Evolutionary conservation across 2,797 vertebrate species (phyloP).

Genomic region (Geotrypetes seraphini): DNA sequence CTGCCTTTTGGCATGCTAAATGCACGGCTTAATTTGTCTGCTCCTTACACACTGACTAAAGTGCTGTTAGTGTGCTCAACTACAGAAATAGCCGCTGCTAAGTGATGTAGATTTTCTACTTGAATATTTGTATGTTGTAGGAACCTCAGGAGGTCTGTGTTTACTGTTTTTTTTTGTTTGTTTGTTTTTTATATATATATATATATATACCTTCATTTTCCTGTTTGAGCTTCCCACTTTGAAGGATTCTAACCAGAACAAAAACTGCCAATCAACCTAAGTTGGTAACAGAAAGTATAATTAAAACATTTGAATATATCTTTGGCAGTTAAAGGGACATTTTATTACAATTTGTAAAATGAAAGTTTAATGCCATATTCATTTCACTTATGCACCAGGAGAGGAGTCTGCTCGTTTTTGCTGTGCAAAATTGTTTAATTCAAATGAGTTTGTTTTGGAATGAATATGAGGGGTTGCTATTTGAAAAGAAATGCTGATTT

Average conservation of each 20-base stretch:
- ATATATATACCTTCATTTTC: constrained; percentile 74
- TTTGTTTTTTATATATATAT: no score
- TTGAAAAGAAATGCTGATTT: constrained; percentile 52
- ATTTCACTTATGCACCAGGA: constrained; percentile 24
- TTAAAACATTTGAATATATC: constrained; percentile 38
- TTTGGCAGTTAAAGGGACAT: constrained; percentile 38
- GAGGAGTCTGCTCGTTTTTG: constrained; percentile 26
- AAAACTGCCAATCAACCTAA: constrained; percentile 66
- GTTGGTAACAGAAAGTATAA: constrained; percentile 67
- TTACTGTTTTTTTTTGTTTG: constrained; percentile 78
- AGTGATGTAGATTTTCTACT: constrained; percentile 88
- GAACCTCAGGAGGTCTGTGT: constrained; percentile 92
- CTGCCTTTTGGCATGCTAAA: constrained; percentile 79
- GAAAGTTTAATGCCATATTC: constrained; percentile 32
- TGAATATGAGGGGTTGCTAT: constrained; percentile 42
- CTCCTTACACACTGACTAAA: constrained; percentile 64
- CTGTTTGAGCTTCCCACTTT: constrained; percentile 66
- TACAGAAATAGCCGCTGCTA: constrained; percentile 89
- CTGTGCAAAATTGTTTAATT: constrained; percentile 12
- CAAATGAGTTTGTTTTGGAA: no score
- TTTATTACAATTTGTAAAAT: constrained; percentile 35
- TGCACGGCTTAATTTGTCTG: constrained; percentile 66
- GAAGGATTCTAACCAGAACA: constrained; percentile 66
- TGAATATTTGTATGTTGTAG: constrained; percentile 93
- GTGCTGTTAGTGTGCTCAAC: constrained; percentile 75